A percentile compares a stretch with the other conserved stretches of the same genome.
These are phyloP conservation scores for Chaitophorus viminalis DNA, from an alignment of 2,888 invertebrate species.

Conservation along the genomic window DNA sequence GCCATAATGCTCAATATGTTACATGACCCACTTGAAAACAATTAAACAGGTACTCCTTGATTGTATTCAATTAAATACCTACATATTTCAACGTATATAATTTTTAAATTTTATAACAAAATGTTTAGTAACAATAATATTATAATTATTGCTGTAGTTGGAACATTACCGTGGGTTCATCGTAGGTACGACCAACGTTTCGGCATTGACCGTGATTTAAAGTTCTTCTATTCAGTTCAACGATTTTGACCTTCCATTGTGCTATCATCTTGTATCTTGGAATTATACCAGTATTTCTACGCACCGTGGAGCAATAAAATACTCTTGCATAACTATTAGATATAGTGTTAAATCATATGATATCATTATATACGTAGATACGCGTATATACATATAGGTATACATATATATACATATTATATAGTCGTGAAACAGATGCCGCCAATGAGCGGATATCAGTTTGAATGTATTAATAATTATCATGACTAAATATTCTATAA, in stretches of 20 bases:
- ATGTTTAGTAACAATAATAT: neutral
- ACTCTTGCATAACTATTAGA: conserved; percentile 56
- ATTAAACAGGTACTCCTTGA: neutral
- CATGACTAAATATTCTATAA: neutral
- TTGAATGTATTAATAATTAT: neutral
- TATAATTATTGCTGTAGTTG: no score
- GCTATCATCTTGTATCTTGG: neutral
- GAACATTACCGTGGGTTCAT: conserved; percentile 28
- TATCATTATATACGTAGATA: neutral
- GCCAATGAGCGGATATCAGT: neutral
- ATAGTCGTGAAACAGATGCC: neutral
- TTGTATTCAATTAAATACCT: neutral
- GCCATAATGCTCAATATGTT: neutral
- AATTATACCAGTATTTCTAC: conserved; percentile 20
- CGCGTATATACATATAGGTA: no score
- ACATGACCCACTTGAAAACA: neutral
- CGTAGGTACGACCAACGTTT: conserved; percentile 4
- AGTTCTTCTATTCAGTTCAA: conserved; percentile 50
- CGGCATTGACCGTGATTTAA: conserved; percentile 54
- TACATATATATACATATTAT: no score
- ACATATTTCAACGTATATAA: neutral
- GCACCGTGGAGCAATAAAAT: conserved; percentile 49
- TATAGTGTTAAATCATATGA: neutral
- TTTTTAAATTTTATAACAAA: neutral
- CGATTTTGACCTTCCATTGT: conserved; percentile 56